Evolutionary conservation across 1,140 invertebrate genomes (phyloP), one percentile per base, ranked within the genome.

Genomic region (Ceratitis capitata): DNA sequence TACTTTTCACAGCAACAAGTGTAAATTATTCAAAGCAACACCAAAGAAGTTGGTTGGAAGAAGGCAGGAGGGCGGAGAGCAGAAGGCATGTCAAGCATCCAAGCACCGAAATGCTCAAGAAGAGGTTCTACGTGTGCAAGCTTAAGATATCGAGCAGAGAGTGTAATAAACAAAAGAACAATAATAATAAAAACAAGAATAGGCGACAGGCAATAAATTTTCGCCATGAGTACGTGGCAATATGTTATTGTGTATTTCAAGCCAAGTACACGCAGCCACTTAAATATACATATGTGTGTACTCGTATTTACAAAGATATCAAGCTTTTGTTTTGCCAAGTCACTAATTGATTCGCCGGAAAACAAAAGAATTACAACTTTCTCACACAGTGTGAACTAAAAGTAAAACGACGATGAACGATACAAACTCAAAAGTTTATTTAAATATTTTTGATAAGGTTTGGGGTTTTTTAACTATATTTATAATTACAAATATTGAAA

Each of bases 11-110:
- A 88, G 86, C 85, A 86, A 88, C n/a, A 56, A 56, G 51, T 88
- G 83, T 89, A 87, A 89, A 89, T 89, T 89, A 89, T 89, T 89
- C 89, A 89, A 85, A 87, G 88, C 88, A 87, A 56, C 51, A 64
- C 9, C 26, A 16, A 16, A 64, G 58, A 7, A 1, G n/a, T n/a
- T n/a, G n/a, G n/a, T n/a, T n/a, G n/a, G n/a, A n/a, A n/a, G n/a
- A n/a, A n/a, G n/a, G n/a, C n/a, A n/a, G n/a, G n/a, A n/a, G n/a
- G n/a, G n/a, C n/a, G n/a, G n/a, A n/a, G n/a, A n/a, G n/a, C n/a
- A n/a, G n/a, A n/a, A n/a, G n/a, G 14, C 29, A 6, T 29, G 14
- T 4, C 12, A 64, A 64, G 23, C 4, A 23, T 7, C 19, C 6
- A 56, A 56, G 19, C 1, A 23, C n/a, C 3, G 51, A 1, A 16